Evolutionary conservation across 2,888 invertebrate species (phyloP), one percentile per base, ranked within the genome.

Genomic region (Caenorhabditis plicata): DNA sequence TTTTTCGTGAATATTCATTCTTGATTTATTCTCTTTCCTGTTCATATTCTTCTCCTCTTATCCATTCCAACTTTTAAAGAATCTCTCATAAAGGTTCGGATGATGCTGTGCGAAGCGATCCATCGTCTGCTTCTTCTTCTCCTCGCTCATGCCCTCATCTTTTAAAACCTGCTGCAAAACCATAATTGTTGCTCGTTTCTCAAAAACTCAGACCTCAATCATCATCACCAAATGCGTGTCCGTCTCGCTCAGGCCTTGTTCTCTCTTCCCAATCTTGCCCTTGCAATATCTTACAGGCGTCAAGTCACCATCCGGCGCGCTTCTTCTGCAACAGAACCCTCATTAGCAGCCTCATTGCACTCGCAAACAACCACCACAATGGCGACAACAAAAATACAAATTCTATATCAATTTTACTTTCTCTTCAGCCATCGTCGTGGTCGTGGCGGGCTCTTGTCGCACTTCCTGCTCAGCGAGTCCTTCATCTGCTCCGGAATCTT

Each of bases 391-490:
- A 22, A n/a, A 42, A 54, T 43, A 43, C 47, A 43, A 48, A 54
- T n/a, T n/a, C n/a, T n/a, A n/a, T 22, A 39, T 2, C 11, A 31
- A 27, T 42, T 39, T 32, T 52, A 57, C 52, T 52, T 57, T 48
- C 41, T 57, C 52, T 47, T n/a, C 20, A 17, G 26, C 42, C 5
- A 33, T 31, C 29, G 40, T 31, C 26, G 44, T 44, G 32, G 25
- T 42, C 36, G 29, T 23, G 29, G 33, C 27, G 29, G 13, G 36
- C 39, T 29, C 41, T 35, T 25, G 13, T 53, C 60, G 23, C 38
- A 61, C 60, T 61, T 61, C 38, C 47, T 43, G 17, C 48, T 45
- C 20, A 55, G 9, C 23, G 62, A 41, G 13, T 52, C 41, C n/a
- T 47, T 51, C 9, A 62, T 20, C 19, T 11, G 36, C 15, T n/a